Base-by-base conservation (phyloP, 2,888 invertebrate species). In the Troglohyphantes excavatus region DNA sequence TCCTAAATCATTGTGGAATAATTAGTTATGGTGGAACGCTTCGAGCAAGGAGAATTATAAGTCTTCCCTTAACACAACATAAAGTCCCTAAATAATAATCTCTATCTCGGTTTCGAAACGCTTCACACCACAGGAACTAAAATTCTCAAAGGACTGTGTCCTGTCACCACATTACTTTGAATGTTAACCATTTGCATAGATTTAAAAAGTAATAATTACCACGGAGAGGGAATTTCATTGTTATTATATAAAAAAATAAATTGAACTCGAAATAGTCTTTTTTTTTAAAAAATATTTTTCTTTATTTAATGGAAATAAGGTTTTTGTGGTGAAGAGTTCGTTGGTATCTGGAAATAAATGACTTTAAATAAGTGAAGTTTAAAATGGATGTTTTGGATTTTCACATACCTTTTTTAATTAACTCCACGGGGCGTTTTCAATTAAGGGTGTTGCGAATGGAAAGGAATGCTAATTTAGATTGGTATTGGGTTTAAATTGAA, bases 21-120 rank as follows among this genome's bases (percentile, higher is more conserved):
- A 78, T 78, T 78, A 63, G 61, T 78, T 78, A 78, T 61, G 63
- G n/a, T 13, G 33, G 21, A 26, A 78, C 61, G 39, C 63, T 39
- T 63, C 39, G 13, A 43, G 39, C 53, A 78, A n/a, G 59, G 75
- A 75, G 59, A 59, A 75, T 75, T 59, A 59, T 27, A 27, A 19
- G 11, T n/a, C n/a, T 11, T 59, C 59, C 59, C 29, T 75, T 19
- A 59, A n/a, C 27, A 46, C 27, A 27, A 29, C 26, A 29, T 26
- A n/a, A 29, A 27, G 75, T 75, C 29, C 13, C n/a, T 29, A 29
- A 75, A 26, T 61, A 19, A 33, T 29, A 75, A 75, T 75, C 75
- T 59, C 53, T n/a, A 53, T 53, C n/a, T 53, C n/a, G n/a, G 0
- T n/a, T 53, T 53, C 17, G 53, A 53, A n/a, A 53, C 53, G 13